A percentile compares a stretch with the other conserved stretches of the same genome.
These are phyloP conservation scores for Trematomus bernacchii DNA, from an alignment of 2,797 vertebrate species.

Conservation along the genomic window DNA sequence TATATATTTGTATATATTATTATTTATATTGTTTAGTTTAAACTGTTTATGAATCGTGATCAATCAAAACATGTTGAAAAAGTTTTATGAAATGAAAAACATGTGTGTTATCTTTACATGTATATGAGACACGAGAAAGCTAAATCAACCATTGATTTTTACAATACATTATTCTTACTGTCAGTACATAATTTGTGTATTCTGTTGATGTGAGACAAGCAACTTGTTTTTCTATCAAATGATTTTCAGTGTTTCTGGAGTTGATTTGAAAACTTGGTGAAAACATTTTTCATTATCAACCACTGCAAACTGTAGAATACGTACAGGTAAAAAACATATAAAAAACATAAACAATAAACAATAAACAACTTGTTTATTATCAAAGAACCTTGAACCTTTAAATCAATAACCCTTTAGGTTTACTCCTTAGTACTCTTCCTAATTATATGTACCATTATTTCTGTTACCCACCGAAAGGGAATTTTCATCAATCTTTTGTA, in stretches of 20 bases:
- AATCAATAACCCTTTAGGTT: background rate
- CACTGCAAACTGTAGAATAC: too few species aligned
- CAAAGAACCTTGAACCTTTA: too few species aligned
- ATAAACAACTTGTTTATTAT: too few species aligned
- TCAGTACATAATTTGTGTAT: background rate
- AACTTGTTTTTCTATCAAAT: too few species aligned
- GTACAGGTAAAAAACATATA: too few species aligned
- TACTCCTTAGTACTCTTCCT: fast-evolving
- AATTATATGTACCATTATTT: background rate
- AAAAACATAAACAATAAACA: too few species aligned
- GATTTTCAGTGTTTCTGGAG: too few species aligned
- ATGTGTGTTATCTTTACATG: background rate
- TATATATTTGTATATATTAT: too few species aligned
- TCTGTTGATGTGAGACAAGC: background rate
- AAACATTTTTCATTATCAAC: too few species aligned
- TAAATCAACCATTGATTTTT: background rate
- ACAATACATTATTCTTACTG: background rate
- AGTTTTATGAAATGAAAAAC: background rate
- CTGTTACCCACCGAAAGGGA: background rate
- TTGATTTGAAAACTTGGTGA: too few species aligned
- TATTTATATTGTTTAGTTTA: background rate
- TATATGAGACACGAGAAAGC: background rate
- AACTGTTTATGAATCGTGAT: background rate
- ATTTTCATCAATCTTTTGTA: background rate
- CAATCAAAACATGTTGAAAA: background rate